phyloP scores from a whole-genome alignment of 35 echinoderm and acorn worm species.

The Heliocidaris erythrogramma region DNA sequence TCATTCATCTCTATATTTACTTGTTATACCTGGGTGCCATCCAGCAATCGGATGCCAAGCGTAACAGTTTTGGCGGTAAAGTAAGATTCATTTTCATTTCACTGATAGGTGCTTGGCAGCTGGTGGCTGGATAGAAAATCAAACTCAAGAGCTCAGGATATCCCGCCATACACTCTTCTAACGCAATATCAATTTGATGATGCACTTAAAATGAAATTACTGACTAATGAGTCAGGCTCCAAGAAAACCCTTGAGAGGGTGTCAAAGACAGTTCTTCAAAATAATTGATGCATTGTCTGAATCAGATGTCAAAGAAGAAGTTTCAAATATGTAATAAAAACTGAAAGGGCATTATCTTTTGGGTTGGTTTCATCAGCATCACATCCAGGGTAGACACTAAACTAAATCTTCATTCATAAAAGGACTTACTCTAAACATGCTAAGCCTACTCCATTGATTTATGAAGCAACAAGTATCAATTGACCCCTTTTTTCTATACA shows the following conservation, averaged over 20 bases:
- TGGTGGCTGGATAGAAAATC: background rate
- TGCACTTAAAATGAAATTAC: background rate
- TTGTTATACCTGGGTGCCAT: too few species aligned
- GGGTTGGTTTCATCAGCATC: too few species aligned
- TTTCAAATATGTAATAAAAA: too few species aligned
- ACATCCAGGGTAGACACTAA: too few species aligned
- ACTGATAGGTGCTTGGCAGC: background rate
- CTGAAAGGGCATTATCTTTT: too few species aligned
- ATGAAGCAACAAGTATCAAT: too few species aligned
- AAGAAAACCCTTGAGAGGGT: background rate
- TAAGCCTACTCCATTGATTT: too few species aligned
- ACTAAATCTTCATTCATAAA: too few species aligned
- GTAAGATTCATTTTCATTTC: too few species aligned
- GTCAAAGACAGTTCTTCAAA: background rate
- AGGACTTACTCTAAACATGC: too few species aligned
- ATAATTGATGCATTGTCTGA: background rate
- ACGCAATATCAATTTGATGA: background rate
- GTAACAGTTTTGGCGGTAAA: background rate
- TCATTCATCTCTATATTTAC: background rate
- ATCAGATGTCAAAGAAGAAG: background rate
- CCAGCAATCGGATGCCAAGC: background rate
- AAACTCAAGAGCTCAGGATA: background rate
- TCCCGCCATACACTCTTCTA: background rate
- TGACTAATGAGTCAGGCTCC: background rate
- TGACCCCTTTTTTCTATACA: too few species aligned